A percentile compares a stretch with the other conserved stretches of the same genome.
These are phyloP conservation scores for Sciaenops ocellatus DNA, from an alignment of 2,797 vertebrate species.

Conservation along the genomic window DNA sequence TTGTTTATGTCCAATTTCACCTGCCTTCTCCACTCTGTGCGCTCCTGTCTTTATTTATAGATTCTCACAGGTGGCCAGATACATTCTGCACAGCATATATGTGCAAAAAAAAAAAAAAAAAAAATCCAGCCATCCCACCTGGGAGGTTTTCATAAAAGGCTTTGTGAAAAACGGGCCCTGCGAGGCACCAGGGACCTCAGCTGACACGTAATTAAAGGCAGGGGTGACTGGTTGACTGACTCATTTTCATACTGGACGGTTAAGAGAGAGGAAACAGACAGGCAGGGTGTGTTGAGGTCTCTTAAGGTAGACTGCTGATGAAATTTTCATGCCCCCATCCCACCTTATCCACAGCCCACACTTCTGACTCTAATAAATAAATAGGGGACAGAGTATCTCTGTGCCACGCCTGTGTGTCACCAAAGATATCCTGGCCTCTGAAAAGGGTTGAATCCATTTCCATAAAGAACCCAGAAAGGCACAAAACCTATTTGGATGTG, in stretches of 20 bases:
- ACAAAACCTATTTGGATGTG: slow-evolving; percentile 75
- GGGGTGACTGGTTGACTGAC: slow-evolving; percentile 59
- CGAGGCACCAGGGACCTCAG: slow-evolving; percentile 37
- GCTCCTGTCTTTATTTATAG: slow-evolving; percentile 30
- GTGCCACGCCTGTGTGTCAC: slow-evolving; percentile 28
- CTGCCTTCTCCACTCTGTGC: not conserved
- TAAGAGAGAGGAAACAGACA: slow-evolving; percentile 39
- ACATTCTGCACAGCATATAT: slow-evolving; percentile 26
- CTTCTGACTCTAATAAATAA: slow-evolving; percentile 64
- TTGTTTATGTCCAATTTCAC: slow-evolving; percentile 22
- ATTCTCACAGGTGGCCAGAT: slow-evolving; percentile 35
- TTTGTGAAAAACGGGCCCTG: slow-evolving; percentile 48
- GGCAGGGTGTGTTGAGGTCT: slow-evolving; percentile 47
- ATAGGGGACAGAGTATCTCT: slow-evolving; percentile 42
- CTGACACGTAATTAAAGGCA: slow-evolving; percentile 78
- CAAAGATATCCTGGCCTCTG: slow-evolving; percentile 62
- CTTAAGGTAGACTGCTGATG: slow-evolving; percentile 63
- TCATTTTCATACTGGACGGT: slow-evolving; percentile 66
- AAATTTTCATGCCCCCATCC: slow-evolving; percentile 70
- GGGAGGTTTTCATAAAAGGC: slow-evolving; percentile 31
- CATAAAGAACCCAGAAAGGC: slow-evolving; percentile 73
- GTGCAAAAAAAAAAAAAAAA: not conserved
- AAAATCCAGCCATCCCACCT: slow-evolving; percentile 7
- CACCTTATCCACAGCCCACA: slow-evolving; percentile 21
- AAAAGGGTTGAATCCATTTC: slow-evolving; percentile 79